These are phyloP conservation scores for Anastrepha obliqua DNA, from an alignment of 1,140 invertebrate genomes.

Conservation along the genomic window DNA sequence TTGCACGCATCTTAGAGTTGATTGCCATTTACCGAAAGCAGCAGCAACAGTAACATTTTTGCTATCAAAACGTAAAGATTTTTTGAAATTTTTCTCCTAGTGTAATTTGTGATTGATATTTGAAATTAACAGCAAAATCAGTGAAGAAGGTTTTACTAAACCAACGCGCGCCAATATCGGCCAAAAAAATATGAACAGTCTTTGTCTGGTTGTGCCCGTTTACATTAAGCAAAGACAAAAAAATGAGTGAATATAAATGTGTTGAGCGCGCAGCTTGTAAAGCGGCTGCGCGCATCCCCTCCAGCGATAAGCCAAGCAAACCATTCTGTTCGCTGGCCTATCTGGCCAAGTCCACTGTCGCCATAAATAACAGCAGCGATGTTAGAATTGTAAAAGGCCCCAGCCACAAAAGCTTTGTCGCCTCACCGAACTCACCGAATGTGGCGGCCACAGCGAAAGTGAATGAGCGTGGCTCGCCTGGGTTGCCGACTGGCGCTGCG, in stretches of 20 bases:
- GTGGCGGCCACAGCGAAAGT: slow-evolving; percentile 57
- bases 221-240: not conserved
- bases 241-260: slow-evolving; percentile 54
- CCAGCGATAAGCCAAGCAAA: slow-evolving; percentile 51
- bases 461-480: slow-evolving; percentile 56
- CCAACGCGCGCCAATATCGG: not conserved
- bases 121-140: not conserved
- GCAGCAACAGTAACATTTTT: not conserved
- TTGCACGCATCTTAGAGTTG: not conserved
- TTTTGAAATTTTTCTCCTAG: not conserved
- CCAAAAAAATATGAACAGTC: slow-evolving; percentile 12
- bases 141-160: not conserved
- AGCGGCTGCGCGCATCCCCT: not conserved
- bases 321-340: slow-evolving; percentile 59
- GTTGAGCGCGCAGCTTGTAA: slow-evolving; percentile 16
- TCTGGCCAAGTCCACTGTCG: slow-evolving; percentile 57
- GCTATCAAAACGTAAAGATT: not conserved
- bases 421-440: slow-evolving; percentile 44
- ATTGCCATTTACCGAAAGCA: not conserved
- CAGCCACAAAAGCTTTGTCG: not conserved
- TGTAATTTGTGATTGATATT: not conserved
- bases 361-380: slow-evolving; percentile 56
- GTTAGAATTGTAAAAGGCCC: slow-evolving; percentile 55
- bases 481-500: slow-evolving; percentile 55
- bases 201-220: not conserved